Base-by-base conservation (phyloP, 1,140 invertebrate species). In the Zaprionus inermis region DNA sequence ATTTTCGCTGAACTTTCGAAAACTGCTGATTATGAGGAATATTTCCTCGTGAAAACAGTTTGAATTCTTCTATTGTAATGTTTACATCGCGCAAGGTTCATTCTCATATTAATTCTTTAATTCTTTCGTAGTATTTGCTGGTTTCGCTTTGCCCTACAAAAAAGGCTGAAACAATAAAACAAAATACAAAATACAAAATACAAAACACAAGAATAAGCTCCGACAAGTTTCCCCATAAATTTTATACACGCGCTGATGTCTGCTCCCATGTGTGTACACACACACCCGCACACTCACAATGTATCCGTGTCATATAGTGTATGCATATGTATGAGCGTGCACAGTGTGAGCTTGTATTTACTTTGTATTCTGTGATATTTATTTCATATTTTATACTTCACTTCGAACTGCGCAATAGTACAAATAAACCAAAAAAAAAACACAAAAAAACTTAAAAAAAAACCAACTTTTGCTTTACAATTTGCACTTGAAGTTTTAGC, bases 221-320 rank as follows among this genome's bases (percentile, higher is more conserved):
- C 55, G 65, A 65, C 68, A 76, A 75, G 60, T 72, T 76, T 57
- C n/a, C 67, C 78, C 71, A 86, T 81, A 78, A 78, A 86, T 86
- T 86, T 78, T 68, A 67, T 63, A 72, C 60, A 72, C 64, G 41
- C 63, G 54, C 73, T 72, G 61, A 59, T 59, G 56, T 66, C 59
- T 64, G 68, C 38, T 71, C 68, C 67, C 68, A 44, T 34, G 59
- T 65, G 68, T 56, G 36, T 18, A 20, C 6, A 59, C 32, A 67
- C 22, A 60, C 16, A 34, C 10, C 38, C 5, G 22, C 3, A 60
- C 10, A 36, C n/a, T 24, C 28, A n/a, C 52, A 30, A n/a, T 14
- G 7, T n/a, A 58, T 10, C 7, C 28, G 38, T 24, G 34, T 7
- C 16, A 44, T 20, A 30, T 16, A 67, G 1, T 24, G 16, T 18